Conservation (phyloP, 2,113 vertebrate species). For the Cisticola juncidis region DNA sequence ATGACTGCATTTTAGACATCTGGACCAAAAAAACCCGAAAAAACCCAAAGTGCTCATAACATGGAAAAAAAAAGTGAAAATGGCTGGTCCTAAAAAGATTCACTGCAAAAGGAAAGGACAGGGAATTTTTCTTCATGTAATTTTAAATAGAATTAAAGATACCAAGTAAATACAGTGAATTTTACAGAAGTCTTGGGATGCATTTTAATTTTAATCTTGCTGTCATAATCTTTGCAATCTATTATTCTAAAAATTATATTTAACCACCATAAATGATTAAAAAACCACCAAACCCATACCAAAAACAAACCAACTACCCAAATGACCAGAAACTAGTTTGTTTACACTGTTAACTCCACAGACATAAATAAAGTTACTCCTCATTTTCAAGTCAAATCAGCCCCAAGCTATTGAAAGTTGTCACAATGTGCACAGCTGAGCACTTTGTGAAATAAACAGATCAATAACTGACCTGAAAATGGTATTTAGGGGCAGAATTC, state of each 20-base stretch:
- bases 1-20: constrained; percentile 37
- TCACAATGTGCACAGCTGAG: neutral
- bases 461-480: neutral
- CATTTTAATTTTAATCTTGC: neutral
- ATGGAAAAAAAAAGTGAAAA: neutral
- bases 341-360: neutral
- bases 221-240: neutral
- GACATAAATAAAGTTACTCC: neutral
- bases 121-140: neutral
- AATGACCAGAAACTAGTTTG: neutral
- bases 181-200: neutral
- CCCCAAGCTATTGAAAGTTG: neutral
- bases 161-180: neutral
- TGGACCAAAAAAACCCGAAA: neutral
- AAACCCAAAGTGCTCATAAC: neutral
- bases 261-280: neutral
- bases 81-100: neutral
- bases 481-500: neutral
- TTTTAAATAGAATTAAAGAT: neutral
- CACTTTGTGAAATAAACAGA: neutral
- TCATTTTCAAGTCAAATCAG: neutral
- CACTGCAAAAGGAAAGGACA: neutral
- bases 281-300: neutral
- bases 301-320: neutral
- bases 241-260: neutral